Evolutionary conservation across 2,113 vertebrate genomes (phyloP).

Genomic region (Paracanthobrama guichenoti): DNA sequence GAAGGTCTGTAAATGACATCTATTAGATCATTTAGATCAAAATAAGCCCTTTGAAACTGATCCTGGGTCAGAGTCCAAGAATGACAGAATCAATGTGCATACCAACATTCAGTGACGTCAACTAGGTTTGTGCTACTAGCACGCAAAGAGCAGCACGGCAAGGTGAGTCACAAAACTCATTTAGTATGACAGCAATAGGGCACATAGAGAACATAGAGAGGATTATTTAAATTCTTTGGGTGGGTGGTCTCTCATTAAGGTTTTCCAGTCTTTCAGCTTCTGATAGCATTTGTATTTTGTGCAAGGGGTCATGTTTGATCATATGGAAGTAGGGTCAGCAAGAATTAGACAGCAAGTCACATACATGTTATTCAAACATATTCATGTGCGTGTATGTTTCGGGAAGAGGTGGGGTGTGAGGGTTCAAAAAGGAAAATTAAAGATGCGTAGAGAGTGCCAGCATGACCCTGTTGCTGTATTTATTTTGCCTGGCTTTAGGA

Average conservation of each 20-base stretch:
- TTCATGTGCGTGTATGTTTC: constrained; percentile 30
- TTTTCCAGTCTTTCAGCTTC: constrained; percentile 9
- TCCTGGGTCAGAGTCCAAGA: not conserved
- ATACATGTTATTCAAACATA: constrained; percentile 29
- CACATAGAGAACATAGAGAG: not conserved
- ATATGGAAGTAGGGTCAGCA: constrained; percentile 27
- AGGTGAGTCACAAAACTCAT: not conserved
- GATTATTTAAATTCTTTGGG: not conserved
- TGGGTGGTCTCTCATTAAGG: constrained; percentile 55
- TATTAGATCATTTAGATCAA: constrained; percentile 2
- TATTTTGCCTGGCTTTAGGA: constrained; percentile 45
- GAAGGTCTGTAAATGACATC: not conserved
- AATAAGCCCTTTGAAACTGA: not conserved
- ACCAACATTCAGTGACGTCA: not conserved
- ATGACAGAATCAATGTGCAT: not conserved
- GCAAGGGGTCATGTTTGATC: constrained; percentile 46
- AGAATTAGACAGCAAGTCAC: constrained; percentile 22
- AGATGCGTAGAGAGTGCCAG: not conserved
- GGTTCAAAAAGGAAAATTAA: constrained; percentile 21
- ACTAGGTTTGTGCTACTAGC: not conserved
- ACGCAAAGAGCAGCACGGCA: not conserved
- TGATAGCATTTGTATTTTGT: constrained; percentile 38
- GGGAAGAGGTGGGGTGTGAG: constrained; percentile 15
- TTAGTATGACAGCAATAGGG: not conserved
- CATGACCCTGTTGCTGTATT: constrained; percentile 33